phyloP scores from a whole-genome alignment of 1,140 invertebrate genomes.

The Maniola jurtina region DNA sequence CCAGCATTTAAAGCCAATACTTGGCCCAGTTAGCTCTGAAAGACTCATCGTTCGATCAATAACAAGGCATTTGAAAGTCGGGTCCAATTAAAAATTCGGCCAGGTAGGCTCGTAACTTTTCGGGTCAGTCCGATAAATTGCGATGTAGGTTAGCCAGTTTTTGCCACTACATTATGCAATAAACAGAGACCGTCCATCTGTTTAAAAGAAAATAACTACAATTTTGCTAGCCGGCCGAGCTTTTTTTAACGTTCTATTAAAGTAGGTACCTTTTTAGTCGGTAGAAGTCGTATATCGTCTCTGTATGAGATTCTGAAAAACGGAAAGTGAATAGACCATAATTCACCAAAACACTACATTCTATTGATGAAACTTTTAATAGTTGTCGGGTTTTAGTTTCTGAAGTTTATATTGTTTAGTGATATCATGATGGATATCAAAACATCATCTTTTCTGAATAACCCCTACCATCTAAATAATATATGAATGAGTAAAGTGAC shows the following conservation, averaged over 20 bases:
- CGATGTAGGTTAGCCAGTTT: not conserved
- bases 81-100: conserved; percentile 2
- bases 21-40: not conserved
- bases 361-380: no score
- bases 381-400: not conserved
- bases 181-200: not conserved
- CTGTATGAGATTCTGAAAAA: no score
- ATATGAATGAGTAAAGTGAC: no score
- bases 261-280: no score
- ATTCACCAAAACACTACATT: no score
- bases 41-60: not conserved
- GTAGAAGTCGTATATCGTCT: no score
- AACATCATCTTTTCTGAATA: not conserved
- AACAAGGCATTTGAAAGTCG: not conserved
- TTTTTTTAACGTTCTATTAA: no score
- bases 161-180: not conserved
- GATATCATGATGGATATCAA: not conserved
- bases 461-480: not conserved
- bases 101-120: conserved; percentile 2
- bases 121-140: not conserved
- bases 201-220: not conserved
- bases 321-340: no score
- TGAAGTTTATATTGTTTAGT: not conserved
- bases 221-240: no score
- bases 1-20: not conserved